Evolutionary conservation across 2,888 invertebrate genomes (phyloP), one percentile per base, ranked within the genome.

Genomic region (Papilio protenor): DNA sequence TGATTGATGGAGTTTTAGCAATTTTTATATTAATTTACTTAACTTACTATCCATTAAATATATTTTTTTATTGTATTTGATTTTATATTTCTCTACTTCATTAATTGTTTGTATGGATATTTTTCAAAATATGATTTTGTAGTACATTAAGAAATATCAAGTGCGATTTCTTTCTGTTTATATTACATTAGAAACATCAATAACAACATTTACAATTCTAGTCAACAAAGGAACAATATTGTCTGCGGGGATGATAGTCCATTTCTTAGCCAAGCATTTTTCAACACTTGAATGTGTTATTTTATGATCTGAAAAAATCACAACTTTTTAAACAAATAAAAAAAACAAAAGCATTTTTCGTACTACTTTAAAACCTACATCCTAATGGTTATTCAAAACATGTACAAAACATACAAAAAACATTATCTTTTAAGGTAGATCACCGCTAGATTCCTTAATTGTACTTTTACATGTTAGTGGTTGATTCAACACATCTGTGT

Each of bases 141-240:
- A 11, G 12, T n/a, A 21, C n/a, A 57, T 57, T 57, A 23, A 2
- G 10, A 23, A 21, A 59, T 21, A 12, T 23, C 3, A 23, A 23
- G 16, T 59, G 18, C 21, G 33, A n/a, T 73, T 57, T 52, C 57
- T n/a, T 3, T 18, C 16, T 10, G 21, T 16, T 47, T 73, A 75
- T 14, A 86, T 86, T 55, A 82, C 84, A 83, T 80, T 84, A n/a
- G 89, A 89, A 33, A 92, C 85, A 84, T 94, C 92, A 55, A 94
- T 85, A 47, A 94, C 86, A 75, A 92, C 86, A 80, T 87, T 89
- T 5, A 94, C 92, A 49, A 94, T 90, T 82, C 94, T 87, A 11
- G 91, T 90, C 52, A 94, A 84, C 55, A 94, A 82, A 0, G 94
- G 94, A 21, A 85, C 85, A 71, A 94, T 92, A 78, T 90, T 93